Conservation (phyloP, 2,797 vertebrate genomes). For the Hirundo rustica region DNA sequence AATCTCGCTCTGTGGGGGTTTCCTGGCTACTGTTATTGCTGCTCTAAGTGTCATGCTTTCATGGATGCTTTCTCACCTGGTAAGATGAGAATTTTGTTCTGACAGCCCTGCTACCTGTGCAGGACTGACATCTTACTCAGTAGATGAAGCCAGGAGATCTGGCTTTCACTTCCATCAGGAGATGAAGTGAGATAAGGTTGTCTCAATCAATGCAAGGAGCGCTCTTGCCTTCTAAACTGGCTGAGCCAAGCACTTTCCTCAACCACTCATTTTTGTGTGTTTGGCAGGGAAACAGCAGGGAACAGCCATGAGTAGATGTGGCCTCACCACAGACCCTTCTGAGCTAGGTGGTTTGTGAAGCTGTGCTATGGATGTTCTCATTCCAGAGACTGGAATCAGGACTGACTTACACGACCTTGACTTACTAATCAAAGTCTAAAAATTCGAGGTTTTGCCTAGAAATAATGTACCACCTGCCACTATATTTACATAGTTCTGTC, state of each 20-base stretch:
- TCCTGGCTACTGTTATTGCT: background rate
- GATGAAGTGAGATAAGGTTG: background rate
- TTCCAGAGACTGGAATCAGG: background rate
- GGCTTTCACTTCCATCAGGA: background rate
- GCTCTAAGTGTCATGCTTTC: background rate
- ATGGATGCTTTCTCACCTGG: background rate
- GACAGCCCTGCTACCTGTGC: background rate
- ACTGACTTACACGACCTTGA: background rate
- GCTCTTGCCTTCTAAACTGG: background rate
- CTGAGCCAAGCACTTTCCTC: background rate
- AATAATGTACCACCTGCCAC: background rate
- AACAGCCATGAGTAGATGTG: accelerated
- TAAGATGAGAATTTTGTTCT: background rate
- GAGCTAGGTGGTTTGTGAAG: background rate
- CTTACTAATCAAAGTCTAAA: background rate
- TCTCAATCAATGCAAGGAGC: background rate
- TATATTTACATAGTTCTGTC: background rate
- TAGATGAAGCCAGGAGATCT: background rate
- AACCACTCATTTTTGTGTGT: background rate
- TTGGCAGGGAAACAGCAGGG: background rate
- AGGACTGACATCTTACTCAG: background rate
- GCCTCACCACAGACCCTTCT: background rate
- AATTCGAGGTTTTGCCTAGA: background rate
- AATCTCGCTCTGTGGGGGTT: accelerated
- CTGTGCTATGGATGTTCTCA: background rate